Base-by-base conservation (phyloP, 2,888 invertebrate genomes). In the Zele albiditarsus region DNA sequence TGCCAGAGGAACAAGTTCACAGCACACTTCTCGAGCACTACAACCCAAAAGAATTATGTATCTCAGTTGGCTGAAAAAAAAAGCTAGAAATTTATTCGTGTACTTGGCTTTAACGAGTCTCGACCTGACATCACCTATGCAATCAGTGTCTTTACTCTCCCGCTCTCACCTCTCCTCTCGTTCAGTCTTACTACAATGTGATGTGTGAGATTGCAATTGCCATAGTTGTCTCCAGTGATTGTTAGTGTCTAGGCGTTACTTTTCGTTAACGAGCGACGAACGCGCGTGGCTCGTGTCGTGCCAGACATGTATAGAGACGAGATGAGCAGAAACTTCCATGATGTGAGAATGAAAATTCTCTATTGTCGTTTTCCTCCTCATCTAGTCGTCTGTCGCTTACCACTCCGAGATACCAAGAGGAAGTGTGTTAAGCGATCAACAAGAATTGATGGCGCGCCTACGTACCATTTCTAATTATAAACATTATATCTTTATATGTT, bases 391-490 rank as follows among this genome's bases (percentile, higher is more conserved):
- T 6, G 60, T 60, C 28, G 60, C 8, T 8, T 28, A 53, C 20
- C 20, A 20, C n/a, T 20, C 6, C 3, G 25, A 16, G 14, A 3
- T 60, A 60, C 60, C 27, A 53, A 68, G 27, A 28, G 28, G n/a
- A 68, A 53, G 38, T 53, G 23, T 58, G 20, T 6, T 53, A 3
- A 57, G 20, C 20, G 58, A 25, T 31, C 31, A 33, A 62, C 38
- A 80, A 78, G 82, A 84, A 84, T 85, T 85, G 84, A 86, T 84
- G 84, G 84, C 83, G 81, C 85, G 80, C 85, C 84, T 82, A 84
- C 84, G 85, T 84, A 82, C 82, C 82, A 63, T 42, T 73, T 53
- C 31, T 69, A 74, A 74, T 67, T 71, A 72, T 69, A 60, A 25
- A 60, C 68, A 69, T 65, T 70, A n/a, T 23, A 70, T 67, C 46